Conservation (phyloP, 2,888 invertebrate species). For the Ormyrus thymus region DNA sequence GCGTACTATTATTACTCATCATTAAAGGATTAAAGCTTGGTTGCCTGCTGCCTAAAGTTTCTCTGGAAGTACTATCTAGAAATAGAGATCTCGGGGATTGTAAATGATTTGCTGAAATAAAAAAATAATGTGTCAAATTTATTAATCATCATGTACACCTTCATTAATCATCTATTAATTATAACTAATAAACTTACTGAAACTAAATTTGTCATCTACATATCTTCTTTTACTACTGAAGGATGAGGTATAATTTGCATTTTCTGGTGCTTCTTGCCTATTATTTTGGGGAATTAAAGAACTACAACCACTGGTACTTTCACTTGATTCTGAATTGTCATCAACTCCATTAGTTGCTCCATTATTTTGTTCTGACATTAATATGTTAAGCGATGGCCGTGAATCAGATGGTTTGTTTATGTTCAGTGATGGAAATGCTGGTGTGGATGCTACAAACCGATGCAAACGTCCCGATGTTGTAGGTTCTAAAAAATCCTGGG, state of each 20-base stretch:
- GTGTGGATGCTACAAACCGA: conserved; percentile 71
- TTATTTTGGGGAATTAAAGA: conserved; percentile 76
- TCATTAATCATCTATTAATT: too few species aligned
- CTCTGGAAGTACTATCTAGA: conserved; percentile 72
- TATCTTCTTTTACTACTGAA: conserved; percentile 66
- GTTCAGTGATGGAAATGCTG: conserved; percentile 64
- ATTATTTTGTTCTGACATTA: conserved; percentile 64
- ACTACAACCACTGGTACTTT: conserved; percentile 79
- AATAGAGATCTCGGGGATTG: conserved; percentile 73
- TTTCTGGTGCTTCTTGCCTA: conserved; percentile 67
- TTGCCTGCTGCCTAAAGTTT: conserved; percentile 76
- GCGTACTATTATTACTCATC: conserved; percentile 72
- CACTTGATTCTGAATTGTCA: conserved; percentile 78
- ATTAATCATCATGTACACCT: too few species aligned
- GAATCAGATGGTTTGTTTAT: conserved; percentile 60
- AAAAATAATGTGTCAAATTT: neutral
- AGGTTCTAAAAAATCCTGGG: conserved; percentile 68
- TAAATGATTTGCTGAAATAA: conserved; percentile 67
- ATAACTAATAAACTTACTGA: conserved; percentile 61
- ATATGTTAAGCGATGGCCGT: conserved; percentile 63
- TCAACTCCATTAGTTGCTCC: conserved; percentile 72
- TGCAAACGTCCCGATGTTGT: conserved; percentile 64
- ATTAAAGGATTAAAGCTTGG: conserved; percentile 77
- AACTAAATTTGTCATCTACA: conserved; percentile 68
- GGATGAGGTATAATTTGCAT: conserved; percentile 62